These are phyloP conservation scores for Octomys mimax DNA, from an alignment of 2,797 vertebrate genomes.

Conservation along the genomic window DNA sequence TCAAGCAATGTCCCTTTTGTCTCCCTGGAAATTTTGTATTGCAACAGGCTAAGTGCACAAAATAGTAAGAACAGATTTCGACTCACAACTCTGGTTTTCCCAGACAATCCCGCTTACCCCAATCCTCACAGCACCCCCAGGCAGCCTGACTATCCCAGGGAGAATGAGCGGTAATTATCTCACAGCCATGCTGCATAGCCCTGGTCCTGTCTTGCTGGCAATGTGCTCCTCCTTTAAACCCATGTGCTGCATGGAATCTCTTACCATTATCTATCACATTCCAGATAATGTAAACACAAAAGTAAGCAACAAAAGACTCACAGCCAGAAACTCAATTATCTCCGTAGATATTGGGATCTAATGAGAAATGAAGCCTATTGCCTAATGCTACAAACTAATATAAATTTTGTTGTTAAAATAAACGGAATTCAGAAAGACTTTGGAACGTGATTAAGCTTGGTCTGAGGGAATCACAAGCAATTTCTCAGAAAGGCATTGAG, in stretches of 20 bases:
- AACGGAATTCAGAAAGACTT: fast-evolving
- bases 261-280: neutral
- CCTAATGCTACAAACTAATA: neutral
- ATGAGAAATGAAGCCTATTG: neutral
- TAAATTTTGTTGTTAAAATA: neutral
- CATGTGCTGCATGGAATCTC: neutral
- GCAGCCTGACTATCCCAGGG: neutral
- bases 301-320: neutral
- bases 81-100: neutral
- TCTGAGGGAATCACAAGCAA: neutral
- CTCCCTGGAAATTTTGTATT: neutral
- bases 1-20: neutral
- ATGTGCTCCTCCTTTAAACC: neutral
- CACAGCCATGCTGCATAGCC: neutral
- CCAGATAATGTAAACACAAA: neutral
- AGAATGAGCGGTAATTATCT: neutral
- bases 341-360: neutral
- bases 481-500: neutral
- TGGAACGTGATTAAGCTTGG: neutral
- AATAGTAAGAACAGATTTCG: neutral
- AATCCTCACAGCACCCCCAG: neutral
- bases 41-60: neutral
- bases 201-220: neutral
- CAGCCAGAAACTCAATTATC: neutral
- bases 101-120: neutral